phyloP scores from a whole-genome alignment of 2,888 invertebrate species.

The Antheraea yamamai region DNA sequence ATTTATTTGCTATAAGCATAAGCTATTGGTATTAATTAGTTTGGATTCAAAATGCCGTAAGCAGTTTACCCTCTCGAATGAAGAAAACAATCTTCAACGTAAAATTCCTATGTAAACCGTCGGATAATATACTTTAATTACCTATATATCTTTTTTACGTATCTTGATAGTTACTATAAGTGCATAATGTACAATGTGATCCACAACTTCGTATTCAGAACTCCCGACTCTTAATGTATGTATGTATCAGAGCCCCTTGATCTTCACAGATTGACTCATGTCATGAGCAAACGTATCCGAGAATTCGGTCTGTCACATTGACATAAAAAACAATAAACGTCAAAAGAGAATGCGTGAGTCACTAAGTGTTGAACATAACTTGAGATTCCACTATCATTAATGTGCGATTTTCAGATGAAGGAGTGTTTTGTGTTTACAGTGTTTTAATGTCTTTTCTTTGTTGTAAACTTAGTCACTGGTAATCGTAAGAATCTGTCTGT shows the following conservation, averaged over 20 bases:
- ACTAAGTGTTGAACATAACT: not conserved
- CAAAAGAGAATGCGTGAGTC: conserved; percentile 3
- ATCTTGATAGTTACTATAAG: no score
- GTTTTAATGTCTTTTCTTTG: conserved; percentile 1
- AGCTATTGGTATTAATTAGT: no score
- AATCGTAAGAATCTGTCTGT: not conserved
- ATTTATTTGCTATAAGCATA: no score
- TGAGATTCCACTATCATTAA: conserved; percentile 5
- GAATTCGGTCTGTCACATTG: not conserved
- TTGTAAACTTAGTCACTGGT: not conserved
- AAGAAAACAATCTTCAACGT: no score
- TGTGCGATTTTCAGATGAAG: not conserved
- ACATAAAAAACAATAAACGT: not conserved
- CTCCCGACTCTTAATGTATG: not conserved
- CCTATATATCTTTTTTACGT: no score
- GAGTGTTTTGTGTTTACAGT: conserved; percentile 1
- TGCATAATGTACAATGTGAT: no score
- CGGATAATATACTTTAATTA: no score
- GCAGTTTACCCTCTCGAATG: no score
- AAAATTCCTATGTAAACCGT: no score
- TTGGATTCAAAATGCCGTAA: no score
- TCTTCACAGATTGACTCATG: not conserved
- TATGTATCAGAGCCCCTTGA: not conserved
- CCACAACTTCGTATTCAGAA: not conserved
- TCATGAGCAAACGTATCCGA: conserved; percentile 1